phyloP scores from a whole-genome alignment of 1,140 invertebrate species.

The Caenorhabditis inopinata region DNA sequence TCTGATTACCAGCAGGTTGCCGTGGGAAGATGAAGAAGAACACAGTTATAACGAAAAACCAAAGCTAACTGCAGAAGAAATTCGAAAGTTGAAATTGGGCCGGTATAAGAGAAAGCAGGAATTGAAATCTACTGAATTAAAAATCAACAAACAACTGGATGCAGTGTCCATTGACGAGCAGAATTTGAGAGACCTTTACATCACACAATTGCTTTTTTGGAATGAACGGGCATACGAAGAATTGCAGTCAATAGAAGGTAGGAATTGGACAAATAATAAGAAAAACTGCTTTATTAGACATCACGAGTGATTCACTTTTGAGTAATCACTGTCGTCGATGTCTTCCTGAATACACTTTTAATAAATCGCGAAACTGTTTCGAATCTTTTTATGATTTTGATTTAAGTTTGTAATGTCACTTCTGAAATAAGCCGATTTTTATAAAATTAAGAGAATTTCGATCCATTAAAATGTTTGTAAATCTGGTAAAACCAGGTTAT shows the following conservation, averaged over 20 bases:
- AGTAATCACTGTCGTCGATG: no score
- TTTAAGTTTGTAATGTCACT: no score
- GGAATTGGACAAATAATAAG: no score
- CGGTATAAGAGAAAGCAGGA: constrained; percentile 37
- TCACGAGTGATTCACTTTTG: no score
- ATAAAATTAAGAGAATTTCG: no score
- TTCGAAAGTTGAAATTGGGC: constrained; percentile 28
- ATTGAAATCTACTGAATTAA: not conserved
- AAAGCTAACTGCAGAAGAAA: constrained; percentile 17
- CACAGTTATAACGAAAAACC: not conserved
- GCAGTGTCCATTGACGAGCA: constrained; percentile 1
- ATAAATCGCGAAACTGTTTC: no score
- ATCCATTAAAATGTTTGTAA: no score
- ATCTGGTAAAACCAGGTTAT: no score
- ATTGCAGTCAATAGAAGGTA: constrained; percentile 24
- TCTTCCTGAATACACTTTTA: no score
- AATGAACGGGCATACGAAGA: constrained; percentile 12
- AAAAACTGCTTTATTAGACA: no score
- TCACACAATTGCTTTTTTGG: constrained; percentile 25
- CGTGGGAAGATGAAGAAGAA: constrained; percentile 39
- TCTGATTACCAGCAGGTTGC: constrained; percentile 13
- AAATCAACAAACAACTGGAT: not conserved
- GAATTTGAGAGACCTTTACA: constrained; percentile 26
- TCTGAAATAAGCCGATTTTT: no score
- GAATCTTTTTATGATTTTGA: no score